phyloP scores from a whole-genome alignment of 2,888 invertebrate species.

The Gnatocerus cornutus region DNA sequence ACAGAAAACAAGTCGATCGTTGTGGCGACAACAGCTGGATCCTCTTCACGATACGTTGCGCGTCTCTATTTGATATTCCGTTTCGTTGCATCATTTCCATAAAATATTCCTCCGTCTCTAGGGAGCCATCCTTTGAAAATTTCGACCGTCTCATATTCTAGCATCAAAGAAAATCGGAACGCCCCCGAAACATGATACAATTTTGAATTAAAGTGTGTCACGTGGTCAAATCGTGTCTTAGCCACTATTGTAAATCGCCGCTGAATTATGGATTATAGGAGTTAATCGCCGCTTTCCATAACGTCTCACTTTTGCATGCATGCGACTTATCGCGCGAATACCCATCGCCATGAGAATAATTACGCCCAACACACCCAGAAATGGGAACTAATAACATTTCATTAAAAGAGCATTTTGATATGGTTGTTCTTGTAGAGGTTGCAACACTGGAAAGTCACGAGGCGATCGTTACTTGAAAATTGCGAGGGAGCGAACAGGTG shows the following conservation, averaged over 20 bases:
- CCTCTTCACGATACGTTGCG: slow-evolving; percentile 1
- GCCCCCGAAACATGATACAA: slow-evolving; percentile 9
- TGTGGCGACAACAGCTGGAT: neutral
- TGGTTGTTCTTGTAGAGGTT: slow-evolving; percentile 38
- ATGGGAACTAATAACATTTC: slow-evolving; percentile 43
- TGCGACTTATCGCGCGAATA: slow-evolving; percentile 26
- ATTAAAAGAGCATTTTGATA: slow-evolving; percentile 49
- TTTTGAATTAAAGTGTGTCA: slow-evolving; percentile 46
- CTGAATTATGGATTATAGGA: slow-evolving; percentile 46
- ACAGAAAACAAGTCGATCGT: neutral
- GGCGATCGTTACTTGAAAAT: slow-evolving; percentile 39
- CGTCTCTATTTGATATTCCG: slow-evolving; percentile 7
- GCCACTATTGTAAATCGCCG: slow-evolving; percentile 29
- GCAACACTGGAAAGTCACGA: slow-evolving; percentile 38
- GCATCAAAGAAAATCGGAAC: slow-evolving; percentile 15
- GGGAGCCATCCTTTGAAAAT: neutral
- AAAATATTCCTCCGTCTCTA: slow-evolving; percentile 5
- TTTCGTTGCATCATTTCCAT: slow-evolving; percentile 10
- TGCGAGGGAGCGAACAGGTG: slow-evolving; percentile 26
- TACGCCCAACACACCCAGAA: slow-evolving; percentile 42
- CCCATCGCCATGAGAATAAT: slow-evolving; percentile 29
- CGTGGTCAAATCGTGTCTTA: slow-evolving; percentile 44
- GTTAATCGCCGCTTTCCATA: slow-evolving; percentile 43
- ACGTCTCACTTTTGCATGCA: slow-evolving; percentile 40
- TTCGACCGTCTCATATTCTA: neutral